phyloP scores from a whole-genome alignment of 2,113 vertebrate genomes.

The Baryphthengus martii region DNA sequence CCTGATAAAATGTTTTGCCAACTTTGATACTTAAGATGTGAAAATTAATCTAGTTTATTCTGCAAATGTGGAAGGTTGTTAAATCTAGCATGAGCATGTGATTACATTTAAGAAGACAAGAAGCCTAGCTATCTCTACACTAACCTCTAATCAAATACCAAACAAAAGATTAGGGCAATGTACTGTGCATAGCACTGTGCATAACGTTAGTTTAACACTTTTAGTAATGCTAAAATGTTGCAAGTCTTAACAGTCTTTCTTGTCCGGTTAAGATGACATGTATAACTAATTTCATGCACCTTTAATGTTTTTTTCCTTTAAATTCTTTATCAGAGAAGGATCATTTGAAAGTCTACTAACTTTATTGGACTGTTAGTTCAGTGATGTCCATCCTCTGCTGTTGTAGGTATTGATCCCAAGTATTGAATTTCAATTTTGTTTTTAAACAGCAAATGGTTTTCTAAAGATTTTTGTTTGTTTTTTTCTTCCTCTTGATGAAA shows the following conservation, averaged over 20 bases:
- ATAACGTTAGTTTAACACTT: not conserved
- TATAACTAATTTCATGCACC: not conserved
- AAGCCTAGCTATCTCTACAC: not conserved
- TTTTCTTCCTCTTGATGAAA: not conserved
- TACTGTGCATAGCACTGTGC: not conserved
- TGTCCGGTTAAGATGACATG: not conserved
- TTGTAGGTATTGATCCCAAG: not conserved
- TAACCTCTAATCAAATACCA: not conserved
- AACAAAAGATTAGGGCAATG: not conserved
- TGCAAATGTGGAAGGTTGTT: not conserved
- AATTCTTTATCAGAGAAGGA: not conserved
- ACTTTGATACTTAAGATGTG: not conserved
- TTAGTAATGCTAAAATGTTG: not conserved
- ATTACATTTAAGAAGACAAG: not conserved
- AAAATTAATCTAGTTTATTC: not conserved
- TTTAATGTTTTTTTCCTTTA: not conserved
- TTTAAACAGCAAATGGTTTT: not conserved
- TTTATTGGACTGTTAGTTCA: not conserved
- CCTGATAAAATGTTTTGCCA: not conserved
- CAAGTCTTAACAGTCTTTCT: not conserved
- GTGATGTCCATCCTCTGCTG: not conserved
- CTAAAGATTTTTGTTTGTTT: not conserved
- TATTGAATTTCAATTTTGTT: not conserved
- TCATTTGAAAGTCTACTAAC: not conserved
- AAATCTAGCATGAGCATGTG: not conserved